phyloP scores from a whole-genome alignment of 2,888 invertebrate species.

The Trichacis sp. region DNA sequence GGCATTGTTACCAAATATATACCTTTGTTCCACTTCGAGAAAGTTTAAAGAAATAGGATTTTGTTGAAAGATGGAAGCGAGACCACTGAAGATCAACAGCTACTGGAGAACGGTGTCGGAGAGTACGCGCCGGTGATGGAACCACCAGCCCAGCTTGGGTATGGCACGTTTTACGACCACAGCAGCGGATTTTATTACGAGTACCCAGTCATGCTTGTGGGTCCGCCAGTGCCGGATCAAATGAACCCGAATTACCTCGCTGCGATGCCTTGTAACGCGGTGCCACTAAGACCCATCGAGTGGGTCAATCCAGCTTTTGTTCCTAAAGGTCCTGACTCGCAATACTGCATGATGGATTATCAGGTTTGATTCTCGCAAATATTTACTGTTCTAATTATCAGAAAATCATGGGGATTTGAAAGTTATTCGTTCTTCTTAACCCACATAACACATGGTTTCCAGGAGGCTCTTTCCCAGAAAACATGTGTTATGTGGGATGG shows the following conservation, averaged over 20 bases:
- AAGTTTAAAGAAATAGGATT: neutral
- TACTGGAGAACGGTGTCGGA: constrained; percentile 54
- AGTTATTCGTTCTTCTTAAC: too few species aligned
- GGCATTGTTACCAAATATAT: too few species aligned
- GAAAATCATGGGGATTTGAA: too few species aligned
- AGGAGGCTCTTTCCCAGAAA: constrained; percentile 16
- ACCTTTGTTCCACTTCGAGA: neutral
- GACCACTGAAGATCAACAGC: constrained; percentile 64
- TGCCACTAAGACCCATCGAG: constrained; percentile 69
- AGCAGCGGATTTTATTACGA: constrained; percentile 64
- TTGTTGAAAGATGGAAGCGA: constrained; percentile 62
- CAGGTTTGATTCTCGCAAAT: constrained; percentile 52
- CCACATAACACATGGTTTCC: too few species aligned
- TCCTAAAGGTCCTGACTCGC: constrained; percentile 59
- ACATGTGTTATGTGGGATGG: too few species aligned
- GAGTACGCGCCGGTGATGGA: constrained; percentile 53
- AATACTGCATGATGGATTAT: constrained; percentile 61
- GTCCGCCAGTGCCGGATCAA: constrained; percentile 62
- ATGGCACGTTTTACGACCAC: constrained; percentile 64
- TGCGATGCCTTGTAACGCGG: constrained; percentile 68
- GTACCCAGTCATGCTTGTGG: constrained; percentile 67
- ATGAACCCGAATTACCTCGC: constrained; percentile 60
- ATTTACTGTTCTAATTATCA: too few species aligned
- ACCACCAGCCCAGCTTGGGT: constrained; percentile 54
- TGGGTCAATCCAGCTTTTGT: constrained; percentile 69